phyloP scores from a whole-genome alignment of 2,797 vertebrate species.

The Anguilla anguilla region DNA sequence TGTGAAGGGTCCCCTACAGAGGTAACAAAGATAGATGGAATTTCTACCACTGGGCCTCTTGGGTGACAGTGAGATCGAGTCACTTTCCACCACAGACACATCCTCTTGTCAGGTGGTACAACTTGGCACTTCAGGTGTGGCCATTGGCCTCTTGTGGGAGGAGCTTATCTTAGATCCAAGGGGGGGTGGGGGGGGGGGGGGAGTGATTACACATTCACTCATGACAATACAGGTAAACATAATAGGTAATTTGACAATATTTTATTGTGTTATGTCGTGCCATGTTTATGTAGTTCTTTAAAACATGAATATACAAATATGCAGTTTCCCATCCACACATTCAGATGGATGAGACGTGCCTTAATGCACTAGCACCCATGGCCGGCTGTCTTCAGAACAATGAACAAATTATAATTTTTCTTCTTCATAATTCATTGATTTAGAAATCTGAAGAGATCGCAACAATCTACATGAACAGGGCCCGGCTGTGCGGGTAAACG shows the following conservation, averaged over 20 bases:
- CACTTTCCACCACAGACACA: conserved; percentile 48
- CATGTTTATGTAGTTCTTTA: not conserved
- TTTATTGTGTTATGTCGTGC: conserved; percentile 24
- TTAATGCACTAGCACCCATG: not conserved
- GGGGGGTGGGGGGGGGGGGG: not conserved
- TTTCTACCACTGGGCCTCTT: conserved; percentile 43
- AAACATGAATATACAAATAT: not conserved
- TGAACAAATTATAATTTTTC: not conserved
- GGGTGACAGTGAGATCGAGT: conserved; percentile 51
- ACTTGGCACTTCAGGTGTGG: conserved; percentile 53
- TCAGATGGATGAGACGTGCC: not conserved
- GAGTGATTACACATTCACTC: not conserved
- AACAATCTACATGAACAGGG: not conserved
- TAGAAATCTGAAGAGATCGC: not conserved
- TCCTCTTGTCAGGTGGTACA: conserved; percentile 41
- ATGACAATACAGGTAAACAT: conserved; percentile 17
- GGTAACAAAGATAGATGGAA: conserved; percentile 59
- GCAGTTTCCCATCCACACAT: not conserved
- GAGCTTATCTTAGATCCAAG: conserved; percentile 30
- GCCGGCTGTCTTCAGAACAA: not conserved
- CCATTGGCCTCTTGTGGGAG: conserved; percentile 26
- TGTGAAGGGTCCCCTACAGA: conserved; percentile 59
- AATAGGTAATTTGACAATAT: conserved; percentile 26
- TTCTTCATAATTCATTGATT: conserved; percentile 7
- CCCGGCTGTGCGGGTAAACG: not conserved